Conservation (phyloP, 2,888 invertebrate genomes). For the Zaprionus lineosus region DNA sequence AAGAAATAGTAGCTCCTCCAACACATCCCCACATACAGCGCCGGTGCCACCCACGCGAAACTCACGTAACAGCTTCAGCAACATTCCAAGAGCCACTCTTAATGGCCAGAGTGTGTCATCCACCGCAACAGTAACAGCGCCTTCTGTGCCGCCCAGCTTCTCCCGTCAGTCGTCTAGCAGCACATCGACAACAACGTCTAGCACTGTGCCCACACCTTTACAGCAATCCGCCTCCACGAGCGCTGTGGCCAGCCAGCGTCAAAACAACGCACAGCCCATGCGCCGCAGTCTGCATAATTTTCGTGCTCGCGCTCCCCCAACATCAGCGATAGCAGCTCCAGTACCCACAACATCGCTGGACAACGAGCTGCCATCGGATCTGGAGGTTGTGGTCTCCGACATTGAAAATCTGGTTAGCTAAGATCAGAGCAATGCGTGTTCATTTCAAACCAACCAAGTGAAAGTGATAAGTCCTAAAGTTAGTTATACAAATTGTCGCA, state of each 20-base stretch:
- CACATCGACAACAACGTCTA: constrained; percentile 57
- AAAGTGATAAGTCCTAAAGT: constrained; percentile 79
- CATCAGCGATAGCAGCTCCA: constrained; percentile 19
- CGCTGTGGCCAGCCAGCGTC: constrained; percentile 57
- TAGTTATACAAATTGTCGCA: constrained; percentile 77
- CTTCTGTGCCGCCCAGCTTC: constrained; percentile 48
- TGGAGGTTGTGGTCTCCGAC: constrained; percentile 82
- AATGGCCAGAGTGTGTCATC: constrained; percentile 51
- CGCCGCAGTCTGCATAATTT: constrained; percentile 61
- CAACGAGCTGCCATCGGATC: constrained; percentile 80
- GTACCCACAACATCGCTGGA: constrained; percentile 37
- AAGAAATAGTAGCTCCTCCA: constrained; percentile 72
- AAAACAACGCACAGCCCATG: constrained; percentile 21
- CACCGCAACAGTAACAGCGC: constrained; percentile 50
- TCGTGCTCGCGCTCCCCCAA: constrained; percentile 41
- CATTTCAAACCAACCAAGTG: constrained; percentile 70
- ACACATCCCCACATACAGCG: constrained; percentile 56
- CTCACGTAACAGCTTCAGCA: constrained; percentile 80
- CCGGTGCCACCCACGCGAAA: constrained; percentile 65
- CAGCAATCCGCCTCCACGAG: constrained; percentile 68
- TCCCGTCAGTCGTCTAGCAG: constrained; percentile 72
- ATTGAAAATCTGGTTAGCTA: constrained; percentile 83
- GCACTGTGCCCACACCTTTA: constrained; percentile 38
- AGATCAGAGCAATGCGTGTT: constrained; percentile 44
- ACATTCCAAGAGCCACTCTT: constrained; percentile 82